A percentile compares a stretch with the other conserved stretches of the same genome.
These are phyloP conservation scores for Nasonovia ribisnigri DNA, from an alignment of 2,888 invertebrate genomes.

Conservation along the genomic window DNA sequence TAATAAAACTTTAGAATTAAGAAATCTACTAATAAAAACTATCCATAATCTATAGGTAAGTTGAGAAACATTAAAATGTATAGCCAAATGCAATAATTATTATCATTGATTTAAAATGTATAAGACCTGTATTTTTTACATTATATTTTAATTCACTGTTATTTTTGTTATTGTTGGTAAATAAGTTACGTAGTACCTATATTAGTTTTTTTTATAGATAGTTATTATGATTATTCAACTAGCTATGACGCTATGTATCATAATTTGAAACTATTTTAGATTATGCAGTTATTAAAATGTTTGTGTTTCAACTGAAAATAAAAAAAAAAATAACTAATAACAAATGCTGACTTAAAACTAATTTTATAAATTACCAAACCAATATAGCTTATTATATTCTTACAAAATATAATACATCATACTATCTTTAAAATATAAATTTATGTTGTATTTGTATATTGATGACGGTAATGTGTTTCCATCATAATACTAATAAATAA, in stretches of 20 bases:
- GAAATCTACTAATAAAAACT: neutral
- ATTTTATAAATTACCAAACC: constrained; percentile 23
- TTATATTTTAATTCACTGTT: neutral
- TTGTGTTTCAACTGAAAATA: neutral
- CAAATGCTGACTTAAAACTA: constrained; percentile 20
- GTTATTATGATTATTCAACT: neutral
- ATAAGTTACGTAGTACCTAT: neutral
- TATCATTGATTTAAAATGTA: neutral
- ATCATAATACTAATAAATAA: constrained; percentile 42
- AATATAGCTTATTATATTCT: constrained; percentile 30
- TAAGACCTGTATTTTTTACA: neutral
- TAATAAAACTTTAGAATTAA: neutral
- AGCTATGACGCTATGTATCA: neutral
- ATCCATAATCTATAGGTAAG: neutral
- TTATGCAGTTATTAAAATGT: neutral
- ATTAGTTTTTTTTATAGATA: neutral
- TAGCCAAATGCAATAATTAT: neutral
- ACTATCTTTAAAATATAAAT: constrained; percentile 11
- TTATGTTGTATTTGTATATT: neutral
- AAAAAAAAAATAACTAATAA: neutral
- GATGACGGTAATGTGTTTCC: constrained; percentile 20
- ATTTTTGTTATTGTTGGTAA: neutral
- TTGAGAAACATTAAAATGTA: neutral
- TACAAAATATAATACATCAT: constrained; percentile 6
- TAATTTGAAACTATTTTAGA: neutral